Conservation (phyloP, 2,797 vertebrate genomes). For the Chelon labrosus region DNA sequence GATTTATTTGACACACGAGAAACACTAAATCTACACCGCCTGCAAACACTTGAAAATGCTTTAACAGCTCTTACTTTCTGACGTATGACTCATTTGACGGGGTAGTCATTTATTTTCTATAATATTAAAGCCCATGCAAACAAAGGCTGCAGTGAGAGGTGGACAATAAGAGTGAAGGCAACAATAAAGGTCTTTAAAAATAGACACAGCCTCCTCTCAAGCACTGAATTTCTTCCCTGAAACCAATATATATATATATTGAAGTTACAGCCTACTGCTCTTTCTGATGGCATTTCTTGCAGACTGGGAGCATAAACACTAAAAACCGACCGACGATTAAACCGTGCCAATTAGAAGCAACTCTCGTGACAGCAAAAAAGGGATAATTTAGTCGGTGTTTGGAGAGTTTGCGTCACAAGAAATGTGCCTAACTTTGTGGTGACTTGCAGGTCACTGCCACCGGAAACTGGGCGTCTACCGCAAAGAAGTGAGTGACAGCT, state of each 20-base stretch:
- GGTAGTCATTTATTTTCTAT: neutral
- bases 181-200: neutral
- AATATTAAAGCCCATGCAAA: neutral
- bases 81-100: neutral
- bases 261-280: too few relatives aligned
- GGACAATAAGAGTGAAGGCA: neutral
- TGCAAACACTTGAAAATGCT: neutral
- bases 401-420: constrained; percentile 8
- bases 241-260: neutral
- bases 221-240: neutral
- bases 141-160: neutral
- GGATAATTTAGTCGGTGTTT: constrained; percentile 7
- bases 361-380: neutral
- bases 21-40: too few relatives aligned
- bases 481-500: constrained; percentile 59
- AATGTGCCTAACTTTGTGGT: constrained; percentile 26
- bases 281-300: too few relatives aligned
- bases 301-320: too few relatives aligned
- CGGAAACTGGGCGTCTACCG: constrained; percentile 60
- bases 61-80: neutral
- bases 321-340: neutral
- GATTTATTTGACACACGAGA: too few relatives aligned
- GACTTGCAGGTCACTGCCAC: constrained; percentile 51
- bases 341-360: neutral
- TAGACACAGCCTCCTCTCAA: neutral